Evolutionary conservation across 2,113 vertebrate genomes (phyloP).

Genomic region (Hydrolagus affinis): DNA sequence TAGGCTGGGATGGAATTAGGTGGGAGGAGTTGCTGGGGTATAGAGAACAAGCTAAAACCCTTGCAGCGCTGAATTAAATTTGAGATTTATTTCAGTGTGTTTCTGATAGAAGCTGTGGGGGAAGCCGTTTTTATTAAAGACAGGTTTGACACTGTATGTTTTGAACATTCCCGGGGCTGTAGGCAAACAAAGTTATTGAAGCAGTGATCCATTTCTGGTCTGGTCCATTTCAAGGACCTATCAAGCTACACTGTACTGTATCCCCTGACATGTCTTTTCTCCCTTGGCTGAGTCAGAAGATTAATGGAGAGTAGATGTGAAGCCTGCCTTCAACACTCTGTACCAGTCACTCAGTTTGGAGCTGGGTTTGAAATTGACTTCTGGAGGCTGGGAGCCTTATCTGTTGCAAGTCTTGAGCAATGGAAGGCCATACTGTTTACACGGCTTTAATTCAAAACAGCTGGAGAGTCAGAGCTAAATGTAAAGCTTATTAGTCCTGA

Average conservation of each 20-base stretch:
- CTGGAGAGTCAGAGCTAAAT: neutral
- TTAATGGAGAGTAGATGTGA: neutral
- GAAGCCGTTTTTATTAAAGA: neutral
- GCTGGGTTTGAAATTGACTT: neutral
- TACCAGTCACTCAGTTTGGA: neutral
- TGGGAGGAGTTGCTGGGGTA: too few relatives aligned
- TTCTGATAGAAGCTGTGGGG: neutral
- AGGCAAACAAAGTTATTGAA: neutral
- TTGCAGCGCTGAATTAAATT: too few relatives aligned
- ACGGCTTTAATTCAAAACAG: neutral
- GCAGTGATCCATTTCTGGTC: neutral
- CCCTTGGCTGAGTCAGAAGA: neutral
- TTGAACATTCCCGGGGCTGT: neutral
- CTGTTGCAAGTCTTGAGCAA: neutral
- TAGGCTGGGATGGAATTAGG: too few relatives aligned
- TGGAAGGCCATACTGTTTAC: neutral
- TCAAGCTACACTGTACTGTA: neutral
- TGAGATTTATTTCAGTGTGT: neutral
- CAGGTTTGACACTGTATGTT: neutral
- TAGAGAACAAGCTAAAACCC: too few relatives aligned
- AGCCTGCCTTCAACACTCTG: neutral
- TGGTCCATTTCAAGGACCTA: neutral
- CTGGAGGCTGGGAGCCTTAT: neutral
- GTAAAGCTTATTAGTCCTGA: neutral
- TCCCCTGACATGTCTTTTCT: neutral